These are phyloP conservation scores for Myotis vivesi DNA, from an alignment of 2,797 vertebrate genomes.

Conservation along the genomic window DNA sequence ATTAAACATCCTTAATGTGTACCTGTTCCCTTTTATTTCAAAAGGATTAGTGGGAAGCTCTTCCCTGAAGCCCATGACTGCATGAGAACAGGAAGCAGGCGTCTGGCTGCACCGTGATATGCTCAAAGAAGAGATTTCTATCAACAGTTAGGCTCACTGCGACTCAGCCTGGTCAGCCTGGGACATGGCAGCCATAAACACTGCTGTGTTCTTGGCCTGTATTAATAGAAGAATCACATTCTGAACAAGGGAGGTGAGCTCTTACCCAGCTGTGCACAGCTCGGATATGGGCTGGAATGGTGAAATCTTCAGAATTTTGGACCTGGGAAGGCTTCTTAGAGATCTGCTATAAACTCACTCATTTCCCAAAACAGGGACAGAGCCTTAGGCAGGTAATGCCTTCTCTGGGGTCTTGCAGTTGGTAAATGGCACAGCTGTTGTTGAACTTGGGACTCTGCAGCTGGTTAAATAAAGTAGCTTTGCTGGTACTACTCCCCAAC, in stretches of 20 bases:
- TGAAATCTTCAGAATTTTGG: background rate
- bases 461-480: background rate
- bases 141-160: background rate
- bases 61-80: background rate
- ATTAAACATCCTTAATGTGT: background rate
- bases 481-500: too few relatives aligned
- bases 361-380: background rate
- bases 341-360: background rate
- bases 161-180: too few relatives aligned
- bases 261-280: background rate
- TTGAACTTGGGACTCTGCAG: background rate
- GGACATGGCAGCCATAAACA: background rate
- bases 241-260: background rate
- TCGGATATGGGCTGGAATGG: background rate
- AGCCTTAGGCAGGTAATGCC: background rate
- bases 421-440: background rate
- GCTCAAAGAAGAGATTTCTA: background rate
- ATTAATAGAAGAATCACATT: background rate
- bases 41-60: background rate
- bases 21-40: background rate
- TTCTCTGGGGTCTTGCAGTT: background rate
- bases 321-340: background rate
- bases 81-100: background rate
- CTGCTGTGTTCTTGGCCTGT: background rate
- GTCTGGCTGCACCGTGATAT: too few relatives aligned